A percentile compares a stretch with the other conserved stretches of the same genome.
phyloP scores from a whole-genome alignment of 2,888 invertebrate species.

The Pristionchus exspectatus region DNA sequence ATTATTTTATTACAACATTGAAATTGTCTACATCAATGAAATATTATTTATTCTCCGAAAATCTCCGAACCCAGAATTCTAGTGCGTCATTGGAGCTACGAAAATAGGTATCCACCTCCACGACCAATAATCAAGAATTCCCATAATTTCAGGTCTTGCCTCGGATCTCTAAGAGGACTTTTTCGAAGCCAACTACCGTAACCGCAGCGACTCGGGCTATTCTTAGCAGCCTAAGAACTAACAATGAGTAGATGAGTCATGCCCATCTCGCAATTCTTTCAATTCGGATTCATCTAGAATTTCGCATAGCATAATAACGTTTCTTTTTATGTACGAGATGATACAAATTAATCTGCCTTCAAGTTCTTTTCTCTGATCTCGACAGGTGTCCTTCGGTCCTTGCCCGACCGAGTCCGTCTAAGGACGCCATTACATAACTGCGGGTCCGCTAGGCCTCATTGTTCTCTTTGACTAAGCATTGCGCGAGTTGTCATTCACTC shows the following conservation, averaged over 20 bases:
- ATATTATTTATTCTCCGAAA: too few species aligned
- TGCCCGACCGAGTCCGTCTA: background rate
- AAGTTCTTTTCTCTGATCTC: background rate
- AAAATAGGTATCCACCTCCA: background rate
- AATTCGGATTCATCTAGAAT: background rate
- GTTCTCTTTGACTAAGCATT: constrained; percentile 49
- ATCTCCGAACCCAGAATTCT: too few species aligned
- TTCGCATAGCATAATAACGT: background rate
- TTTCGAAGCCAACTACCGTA: background rate
- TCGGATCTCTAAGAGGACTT: background rate
- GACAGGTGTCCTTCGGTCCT: constrained; percentile 26
- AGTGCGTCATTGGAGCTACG: too few species aligned
- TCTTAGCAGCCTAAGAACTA: background rate
- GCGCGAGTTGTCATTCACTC: constrained; percentile 35
- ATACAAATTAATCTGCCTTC: background rate
- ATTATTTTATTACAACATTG: too few species aligned
- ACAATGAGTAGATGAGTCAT: background rate
- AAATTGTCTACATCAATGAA: too few species aligned
- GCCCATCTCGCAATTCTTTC: background rate
- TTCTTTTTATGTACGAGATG: too few species aligned
- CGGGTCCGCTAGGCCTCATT: background rate
- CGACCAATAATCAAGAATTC: background rate
- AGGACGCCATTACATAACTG: constrained; percentile 35
- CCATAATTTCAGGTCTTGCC: background rate
- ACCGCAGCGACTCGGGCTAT: background rate